A percentile compares a stretch with the other conserved stretches of the same genome.
Evolutionary conservation across 2,797 vertebrate species (phyloP).

Genomic region (Nothura maculosa): DNA sequence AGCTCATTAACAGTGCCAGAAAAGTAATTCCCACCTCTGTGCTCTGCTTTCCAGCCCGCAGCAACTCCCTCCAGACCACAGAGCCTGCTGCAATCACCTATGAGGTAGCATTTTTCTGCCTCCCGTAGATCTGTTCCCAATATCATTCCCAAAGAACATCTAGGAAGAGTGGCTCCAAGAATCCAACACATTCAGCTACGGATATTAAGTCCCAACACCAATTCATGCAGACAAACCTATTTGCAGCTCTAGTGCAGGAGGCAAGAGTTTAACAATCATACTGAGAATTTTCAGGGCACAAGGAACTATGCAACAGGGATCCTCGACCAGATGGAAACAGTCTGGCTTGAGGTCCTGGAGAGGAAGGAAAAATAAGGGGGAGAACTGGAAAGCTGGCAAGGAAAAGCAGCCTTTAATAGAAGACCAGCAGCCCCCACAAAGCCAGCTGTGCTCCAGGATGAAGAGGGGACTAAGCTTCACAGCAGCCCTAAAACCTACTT

Average conservation of each 20-base stretch:
- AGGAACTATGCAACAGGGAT: background rate
- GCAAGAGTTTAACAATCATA: background rate
- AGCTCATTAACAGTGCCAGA: background rate
- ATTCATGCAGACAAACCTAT: background rate
- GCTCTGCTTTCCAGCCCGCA: too few relatives aligned
- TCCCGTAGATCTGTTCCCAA: background rate
- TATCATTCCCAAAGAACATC: background rate
- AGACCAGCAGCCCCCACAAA: background rate
- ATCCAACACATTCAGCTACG: background rate
- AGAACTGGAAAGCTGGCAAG: background rate
- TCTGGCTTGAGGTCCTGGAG: background rate
- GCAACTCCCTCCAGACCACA: background rate
- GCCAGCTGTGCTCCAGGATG: too few relatives aligned
- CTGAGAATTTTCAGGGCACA: background rate
- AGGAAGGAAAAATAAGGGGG: background rate
- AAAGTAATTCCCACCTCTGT: background rate
- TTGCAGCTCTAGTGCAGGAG: background rate
- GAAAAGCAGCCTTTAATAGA: too few relatives aligned
- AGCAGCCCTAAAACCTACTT: background rate
- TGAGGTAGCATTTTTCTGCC: background rate
- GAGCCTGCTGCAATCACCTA: background rate
- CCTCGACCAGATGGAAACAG: background rate
- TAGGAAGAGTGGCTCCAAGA: background rate
- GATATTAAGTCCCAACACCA: background rate
- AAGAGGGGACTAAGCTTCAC: background rate